Evolutionary conservation across 2,113 vertebrate species (phyloP), one percentile per base, ranked within the genome.

Genomic region (Athene noctua): DNA sequence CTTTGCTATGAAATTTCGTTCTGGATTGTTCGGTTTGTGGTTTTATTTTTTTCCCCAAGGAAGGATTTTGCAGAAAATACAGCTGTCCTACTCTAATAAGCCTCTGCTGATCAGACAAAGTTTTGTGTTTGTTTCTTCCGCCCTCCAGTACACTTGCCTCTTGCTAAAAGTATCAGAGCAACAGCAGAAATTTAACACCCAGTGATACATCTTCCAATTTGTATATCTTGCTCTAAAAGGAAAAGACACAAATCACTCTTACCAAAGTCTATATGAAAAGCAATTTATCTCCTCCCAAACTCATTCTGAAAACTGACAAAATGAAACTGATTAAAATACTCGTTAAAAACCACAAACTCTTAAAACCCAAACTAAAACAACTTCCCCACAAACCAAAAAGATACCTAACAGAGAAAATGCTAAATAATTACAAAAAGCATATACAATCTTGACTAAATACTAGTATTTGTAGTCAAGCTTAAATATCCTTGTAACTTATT

Each of bases 71-170:
- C 57, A 61, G 38, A 66, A 30, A 62, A 79, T 54, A 26, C 5
- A 80, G 15, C 38, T 54, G 14, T 26, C 15, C 73, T 46, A 47
- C 27, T 49, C 36, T 18, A 93, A 44, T 26, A 78, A 68, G 17
- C 25, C 34, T 78, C n/a, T 2, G 1, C 14, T 51, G 14, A 72
- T 29, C 1, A 2, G 12, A 46, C 3, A 44, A 4, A 73, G 38
- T 15, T 47, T 59, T 4, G 2, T 27, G 14, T 36, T 71, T 80
- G 20, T 51, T 86, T 75, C 20, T 83, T 23, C 40, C 18, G 73
- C 26, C 27, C 10, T 44, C 42, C 26, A 62, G 13, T 8, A 85
- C 21, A 8, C 14, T 73, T 79, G 8, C 54, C 26, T 78, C 22
- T 40, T 62, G 17, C n/a, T 67, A 46, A 11, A 87, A 46, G 36